Conservation (phyloP, 2,797 vertebrate species). For the Streptopelia turtur region DNA sequence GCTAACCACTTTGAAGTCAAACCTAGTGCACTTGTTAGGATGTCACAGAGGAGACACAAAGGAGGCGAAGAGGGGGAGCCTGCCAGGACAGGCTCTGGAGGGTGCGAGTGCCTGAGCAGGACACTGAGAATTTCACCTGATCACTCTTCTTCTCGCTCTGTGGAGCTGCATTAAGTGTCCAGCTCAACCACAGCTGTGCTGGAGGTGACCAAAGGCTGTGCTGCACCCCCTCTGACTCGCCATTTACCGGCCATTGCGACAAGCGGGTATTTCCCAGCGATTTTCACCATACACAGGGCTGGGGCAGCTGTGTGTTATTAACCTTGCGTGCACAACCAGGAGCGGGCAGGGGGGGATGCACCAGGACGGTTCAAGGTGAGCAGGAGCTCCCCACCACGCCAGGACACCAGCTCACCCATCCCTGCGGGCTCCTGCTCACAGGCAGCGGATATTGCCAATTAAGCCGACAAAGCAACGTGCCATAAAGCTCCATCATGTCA, state of each 20-base stretch:
- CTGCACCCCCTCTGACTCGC: background rate
- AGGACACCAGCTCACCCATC: fast-evolving
- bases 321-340: fast-evolving
- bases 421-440: background rate
- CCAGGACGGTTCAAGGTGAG: background rate
- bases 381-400: background rate
- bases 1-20: slow-evolving; percentile 57
- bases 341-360: background rate
- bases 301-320: background rate
- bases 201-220: background rate
- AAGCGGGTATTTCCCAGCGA: fast-evolving
- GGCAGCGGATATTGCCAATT: background rate
- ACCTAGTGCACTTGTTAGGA: background rate
- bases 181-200: background rate
- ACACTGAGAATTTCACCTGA: background rate
- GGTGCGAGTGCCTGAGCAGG: background rate
- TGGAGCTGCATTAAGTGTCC: background rate
- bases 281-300: fast-evolving
- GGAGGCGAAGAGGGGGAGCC: background rate
- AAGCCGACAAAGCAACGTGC: background rate
- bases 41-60: background rate
- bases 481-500: background rate
- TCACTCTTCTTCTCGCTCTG: background rate
- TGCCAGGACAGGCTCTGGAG: background rate
- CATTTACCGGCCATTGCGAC: background rate